A percentile compares a stretch with the other conserved stretches of the same genome.
These are phyloP conservation scores for Cyprinodon diabolis DNA, from an alignment of 2,797 vertebrate genomes.

Conservation along the genomic window DNA sequence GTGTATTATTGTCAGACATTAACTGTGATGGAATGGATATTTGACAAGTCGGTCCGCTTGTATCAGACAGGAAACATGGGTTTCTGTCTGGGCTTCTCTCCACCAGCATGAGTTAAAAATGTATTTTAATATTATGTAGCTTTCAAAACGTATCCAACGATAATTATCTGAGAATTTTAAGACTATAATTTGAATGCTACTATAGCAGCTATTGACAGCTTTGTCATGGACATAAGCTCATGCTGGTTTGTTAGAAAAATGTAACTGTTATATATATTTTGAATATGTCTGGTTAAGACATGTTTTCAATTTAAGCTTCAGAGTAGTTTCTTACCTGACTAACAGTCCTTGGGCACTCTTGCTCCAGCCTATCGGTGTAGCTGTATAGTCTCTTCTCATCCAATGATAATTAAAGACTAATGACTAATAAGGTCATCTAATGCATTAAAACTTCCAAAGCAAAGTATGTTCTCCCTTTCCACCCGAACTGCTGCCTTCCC, in stretches of 20 bases:
- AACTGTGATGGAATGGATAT: conserved; percentile 7
- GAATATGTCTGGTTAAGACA: neutral
- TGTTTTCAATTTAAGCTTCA: too few species aligned
- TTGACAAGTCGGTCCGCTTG: conserved; percentile 18
- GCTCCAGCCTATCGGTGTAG: too few species aligned
- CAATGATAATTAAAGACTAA: too few species aligned
- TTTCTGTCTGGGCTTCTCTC: neutral
- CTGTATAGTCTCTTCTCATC: too few species aligned
- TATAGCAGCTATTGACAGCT: neutral
- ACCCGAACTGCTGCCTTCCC: too few species aligned
- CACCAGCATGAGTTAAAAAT: neutral
- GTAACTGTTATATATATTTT: neutral
- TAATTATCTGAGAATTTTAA: neutral
- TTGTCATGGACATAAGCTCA: neutral
- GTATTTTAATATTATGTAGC: neutral
- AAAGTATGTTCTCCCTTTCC: too few species aligned
- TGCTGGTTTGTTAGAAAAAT: neutral
- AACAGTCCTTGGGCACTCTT: too few species aligned
- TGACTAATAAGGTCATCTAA: too few species aligned
- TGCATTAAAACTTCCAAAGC: too few species aligned
- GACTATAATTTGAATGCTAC: neutral
- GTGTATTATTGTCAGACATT: conserved; percentile 50
- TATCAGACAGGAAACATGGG: conserved; percentile 9
- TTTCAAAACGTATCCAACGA: neutral
- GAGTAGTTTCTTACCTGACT: too few species aligned